Evolutionary conservation across 1,140 invertebrate species (phyloP), one percentile per base, ranked within the genome.

Genomic region (Zaprionus nigranus): DNA sequence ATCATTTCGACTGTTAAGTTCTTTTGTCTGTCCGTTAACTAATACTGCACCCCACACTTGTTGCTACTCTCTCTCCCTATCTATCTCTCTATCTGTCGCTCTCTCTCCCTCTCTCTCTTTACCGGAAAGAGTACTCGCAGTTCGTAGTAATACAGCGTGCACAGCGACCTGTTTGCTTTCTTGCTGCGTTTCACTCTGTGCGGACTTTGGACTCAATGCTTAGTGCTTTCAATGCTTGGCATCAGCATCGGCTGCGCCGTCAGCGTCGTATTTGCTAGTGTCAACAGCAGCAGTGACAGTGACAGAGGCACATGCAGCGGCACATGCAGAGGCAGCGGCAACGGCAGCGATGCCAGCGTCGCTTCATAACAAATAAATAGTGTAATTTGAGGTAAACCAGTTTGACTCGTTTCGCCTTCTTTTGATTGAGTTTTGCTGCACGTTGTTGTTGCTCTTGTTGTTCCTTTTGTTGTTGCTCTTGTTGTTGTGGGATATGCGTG

Each of bases 131-230:
- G 71, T 65, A 74, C 15, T 46, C 40, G 36, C 28, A 9, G 59
- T 69, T 60, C 72, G 72, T 51, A 58, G 12, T 58, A 30, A 12
- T 69, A 59, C 72, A 57, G 34, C 56, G 62, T 9, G 40, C 36
- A 5, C 13, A 61, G 64, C 26, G 54, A 53, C 43, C 53, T 75
- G 66, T 53, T 75, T 75, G 70, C 66, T 71, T 75, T 75, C 60
- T 64, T 64, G 68, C 58, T 75, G 67, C 60, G 66, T 30, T 59
- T 34, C 24, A 64, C 53, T 36, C 49, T 54, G 13, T 40, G 54
- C 64, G 73, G 54, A 71, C 68, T 75, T 75, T 75, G 72, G 66
- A 75, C 72, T 34, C 56, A 36, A 36, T 64, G 63, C 56, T 38
- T 20, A 28, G 34, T 61, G 69, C 34, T 38, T 38, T 34, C 3